Conservation (phyloP, 2,888 invertebrate genomes). For the Epinotia ramella region DNA sequence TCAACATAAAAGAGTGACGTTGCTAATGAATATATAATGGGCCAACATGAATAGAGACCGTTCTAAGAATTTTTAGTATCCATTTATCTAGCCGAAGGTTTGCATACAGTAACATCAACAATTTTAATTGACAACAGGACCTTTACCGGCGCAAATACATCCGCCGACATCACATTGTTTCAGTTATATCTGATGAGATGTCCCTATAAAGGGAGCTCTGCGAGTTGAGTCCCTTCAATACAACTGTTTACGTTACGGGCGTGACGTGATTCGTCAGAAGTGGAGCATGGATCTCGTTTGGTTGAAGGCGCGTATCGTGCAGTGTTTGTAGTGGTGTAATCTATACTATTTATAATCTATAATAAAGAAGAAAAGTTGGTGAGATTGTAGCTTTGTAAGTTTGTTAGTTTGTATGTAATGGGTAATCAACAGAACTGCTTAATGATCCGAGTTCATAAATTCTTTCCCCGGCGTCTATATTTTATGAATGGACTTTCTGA, state of each 20-base stretch:
- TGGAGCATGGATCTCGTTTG: constrained; percentile 61
- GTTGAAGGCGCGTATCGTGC: constrained; percentile 61
- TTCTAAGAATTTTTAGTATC: constrained; percentile 50
- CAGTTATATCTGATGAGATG: constrained; percentile 73
- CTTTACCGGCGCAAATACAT: constrained; percentile 69
- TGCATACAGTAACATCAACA: constrained; percentile 66
- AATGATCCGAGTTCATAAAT: no score
- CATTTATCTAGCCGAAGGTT: constrained; percentile 58
- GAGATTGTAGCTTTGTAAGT: no score
- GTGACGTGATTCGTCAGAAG: constrained; percentile 18
- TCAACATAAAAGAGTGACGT: constrained; percentile 38
- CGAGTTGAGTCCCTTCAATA: constrained; percentile 61
- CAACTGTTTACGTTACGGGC: constrained; percentile 55
- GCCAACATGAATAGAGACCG: constrained; percentile 50
- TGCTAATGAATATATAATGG: constrained; percentile 49
- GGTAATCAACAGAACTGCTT: no score
- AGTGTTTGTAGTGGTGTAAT: not conserved
- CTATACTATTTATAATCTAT: no score
- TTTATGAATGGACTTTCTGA: no score
- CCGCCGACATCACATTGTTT: constrained; percentile 72
- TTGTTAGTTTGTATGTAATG: no score
- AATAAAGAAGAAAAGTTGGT: no score
- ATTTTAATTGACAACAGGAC: constrained; percentile 77
- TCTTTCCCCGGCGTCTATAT: no score
- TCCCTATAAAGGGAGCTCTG: constrained; percentile 67